phyloP scores from a whole-genome alignment of 2,797 vertebrate genomes.

The Kryptopterus vitreolus region DNA sequence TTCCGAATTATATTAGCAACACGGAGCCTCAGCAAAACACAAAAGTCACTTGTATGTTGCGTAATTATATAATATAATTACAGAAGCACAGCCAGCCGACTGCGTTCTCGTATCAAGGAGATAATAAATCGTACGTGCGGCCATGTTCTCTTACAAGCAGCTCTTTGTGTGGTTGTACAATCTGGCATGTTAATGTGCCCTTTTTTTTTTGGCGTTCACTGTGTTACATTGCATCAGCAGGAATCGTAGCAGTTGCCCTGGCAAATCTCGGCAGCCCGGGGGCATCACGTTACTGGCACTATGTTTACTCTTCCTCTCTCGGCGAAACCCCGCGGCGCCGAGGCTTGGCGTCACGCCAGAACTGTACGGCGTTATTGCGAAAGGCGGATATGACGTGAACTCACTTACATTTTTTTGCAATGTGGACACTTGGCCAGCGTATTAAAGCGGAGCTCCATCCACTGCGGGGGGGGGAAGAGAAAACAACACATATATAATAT shows the following conservation, averaged over 20 bases:
- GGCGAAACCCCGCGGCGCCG: slow-evolving; percentile 35
- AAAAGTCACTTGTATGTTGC: too few species aligned
- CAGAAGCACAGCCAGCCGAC: slow-evolving; percentile 50
- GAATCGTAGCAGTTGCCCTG: slow-evolving; percentile 19
- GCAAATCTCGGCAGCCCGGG: slow-evolving; percentile 23
- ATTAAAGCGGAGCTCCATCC: slow-evolving; percentile 99
- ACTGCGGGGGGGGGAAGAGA: slow-evolving; percentile 75
- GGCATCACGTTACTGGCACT: slow-evolving; percentile 43
- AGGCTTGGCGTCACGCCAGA: slow-evolving; percentile 34
- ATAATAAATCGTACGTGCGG: not conserved
- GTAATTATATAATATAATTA: too few species aligned
- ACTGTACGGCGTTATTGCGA: slow-evolving; percentile 65
- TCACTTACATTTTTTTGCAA: slow-evolving; percentile 99
- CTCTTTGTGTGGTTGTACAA: not conserved
- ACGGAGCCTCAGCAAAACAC: too few species aligned
- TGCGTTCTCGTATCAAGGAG: not conserved
- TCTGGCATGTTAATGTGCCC: slow-evolving; percentile 15
- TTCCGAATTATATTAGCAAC: too few species aligned
- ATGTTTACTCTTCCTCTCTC: slow-evolving; percentile 48
- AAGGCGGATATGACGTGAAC: too few species aligned
- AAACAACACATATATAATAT: not conserved
- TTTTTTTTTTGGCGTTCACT: not conserved
- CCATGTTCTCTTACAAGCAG: not conserved
- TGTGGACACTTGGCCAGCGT: slow-evolving; percentile 98
- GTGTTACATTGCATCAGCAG: slow-evolving; percentile 47